Base-by-base conservation (phyloP, 1,140 invertebrate genomes). In the Zelostemma sp. region DNA sequence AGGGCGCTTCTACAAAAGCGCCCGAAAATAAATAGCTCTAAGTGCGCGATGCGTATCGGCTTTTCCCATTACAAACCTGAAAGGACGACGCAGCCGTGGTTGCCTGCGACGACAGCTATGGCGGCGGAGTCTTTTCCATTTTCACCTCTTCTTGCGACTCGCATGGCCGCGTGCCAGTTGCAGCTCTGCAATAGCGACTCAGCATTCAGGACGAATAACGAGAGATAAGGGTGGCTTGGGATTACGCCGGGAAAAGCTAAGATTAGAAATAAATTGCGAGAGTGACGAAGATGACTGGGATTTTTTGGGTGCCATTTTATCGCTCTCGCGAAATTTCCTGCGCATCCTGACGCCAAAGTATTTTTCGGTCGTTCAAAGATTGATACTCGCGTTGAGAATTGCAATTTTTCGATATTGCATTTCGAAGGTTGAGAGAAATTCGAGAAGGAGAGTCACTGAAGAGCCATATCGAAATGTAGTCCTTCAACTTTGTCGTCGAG, bases 61-160 rank as follows among this genome's bases (percentile, higher is more conserved):
- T 80, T 83, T 83, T 83, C 76, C 78, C 76, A 84, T 84, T 84
- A 83, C 71, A 72, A 73, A 71, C 70, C 74, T 78, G 79, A 82
- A 83, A 80, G 72, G 78, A 68, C 72, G 74, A 75, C 66, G 48
- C 15, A 51, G 43, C 40, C 47, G 65, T 71, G 56, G 55, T 70
- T 68, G 50, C 58, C 48, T 58, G 58, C 54, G 59, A 50, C 59
- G 66, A 67, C 54, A 64, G 53, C 55, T 61, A 68, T 67, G 64
- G 62, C 61, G 53, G 58, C 57, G 46, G 59, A 74, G 56, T 56
- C 74, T 76, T 77, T 81, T 76, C 72, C 75, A 77, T 81, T 83
- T 80, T 76, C 77, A 72, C 72, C 68, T 73, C 72, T 50, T 35
- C 41, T 66, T 56, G 21, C 50, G 61, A 40, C 51, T 57, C 63